Evolutionary conservation across 2,888 invertebrate species (phyloP), one percentile per base, ranked within the genome.

Genomic region (Epicampocera succincta): DNA sequence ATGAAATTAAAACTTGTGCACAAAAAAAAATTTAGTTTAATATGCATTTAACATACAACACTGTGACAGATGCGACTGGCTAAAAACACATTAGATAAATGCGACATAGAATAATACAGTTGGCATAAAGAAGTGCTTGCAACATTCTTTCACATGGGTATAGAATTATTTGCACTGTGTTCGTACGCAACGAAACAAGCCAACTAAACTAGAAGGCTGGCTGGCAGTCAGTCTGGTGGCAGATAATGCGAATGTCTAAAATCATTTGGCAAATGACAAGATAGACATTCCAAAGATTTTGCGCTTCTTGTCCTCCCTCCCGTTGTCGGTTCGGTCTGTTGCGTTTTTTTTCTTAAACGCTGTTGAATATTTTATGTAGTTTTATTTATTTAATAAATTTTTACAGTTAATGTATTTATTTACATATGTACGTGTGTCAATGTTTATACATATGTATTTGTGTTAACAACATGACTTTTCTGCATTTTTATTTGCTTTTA

Each of bases 81-180:
- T 19, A 17, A 19, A 40, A 1, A 46, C 11, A 25, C 63, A 56
- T 44, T 72, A 72, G 61, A 72, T 61, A 46, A 63, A 56, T 63
- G 17, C 33, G 8, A 33, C 1, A 33, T 33, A 33, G 44, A 44
- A 33, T 42, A 9, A 29, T 46, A 58, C 40, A 21, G 33, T 15
- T 63, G 33, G 48, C 75, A 80, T 80, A 65, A 63, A 74, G 75
- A 75, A 71, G 63, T 80, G 74, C 69, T n/a, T n/a, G n/a, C 80
- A 80, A 71, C 74, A 46, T 71, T 69, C 4, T 72, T 50, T 11
- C 40, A 60, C 48, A 58, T 0, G 17, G 17, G 1, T 25, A 33
- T 33, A 40, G 46, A 60, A 61, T 15, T 42, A 52, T 72, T 72
- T 61, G 48, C 61, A 50, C 60, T 52, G 33, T 33, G 1, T 13